phyloP scores from a whole-genome alignment of 1,140 invertebrate genomes.

The Vanessa tameamea region DNA sequence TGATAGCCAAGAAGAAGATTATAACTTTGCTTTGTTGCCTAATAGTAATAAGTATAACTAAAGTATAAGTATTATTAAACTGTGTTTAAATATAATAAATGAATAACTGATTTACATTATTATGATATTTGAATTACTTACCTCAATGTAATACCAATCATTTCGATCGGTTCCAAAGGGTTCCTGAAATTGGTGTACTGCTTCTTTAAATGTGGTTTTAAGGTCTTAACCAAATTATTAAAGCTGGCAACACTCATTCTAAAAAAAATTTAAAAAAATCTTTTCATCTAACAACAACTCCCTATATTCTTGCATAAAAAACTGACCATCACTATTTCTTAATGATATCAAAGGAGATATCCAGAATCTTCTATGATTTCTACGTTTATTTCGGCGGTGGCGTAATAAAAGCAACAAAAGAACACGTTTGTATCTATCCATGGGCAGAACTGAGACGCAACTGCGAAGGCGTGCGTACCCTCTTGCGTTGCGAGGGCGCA shows the following conservation, averaged over 20 bases:
- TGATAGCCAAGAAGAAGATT: not conserved
- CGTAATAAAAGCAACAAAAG: conserved; percentile 42
- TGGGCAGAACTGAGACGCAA: conserved; percentile 31
- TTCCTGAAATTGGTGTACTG: conserved; percentile 47
- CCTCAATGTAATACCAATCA: conserved; percentile 16
- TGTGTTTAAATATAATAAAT: conserved; percentile 5
- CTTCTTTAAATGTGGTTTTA: conserved; percentile 44
- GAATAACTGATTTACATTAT: not conserved
- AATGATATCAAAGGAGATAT: conserved; percentile 48
- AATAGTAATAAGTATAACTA: not conserved
- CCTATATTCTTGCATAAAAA: conserved; percentile 40
- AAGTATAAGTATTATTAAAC: too few species aligned
- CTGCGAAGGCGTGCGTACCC: conserved; percentile 21
- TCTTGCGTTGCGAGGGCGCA: conserved; percentile 15
- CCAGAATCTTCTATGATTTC: conserved; percentile 43
- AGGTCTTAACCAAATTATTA: conserved; percentile 20
- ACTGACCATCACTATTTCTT: conserved; percentile 49
- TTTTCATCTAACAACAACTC: conserved; percentile 43
- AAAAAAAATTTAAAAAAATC: conserved; percentile 38
- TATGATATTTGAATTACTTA: conserved; percentile 1
- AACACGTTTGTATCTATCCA: conserved; percentile 44
- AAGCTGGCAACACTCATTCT: conserved; percentile 38
- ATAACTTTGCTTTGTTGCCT: conserved; percentile 4
- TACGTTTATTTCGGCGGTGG: conserved; percentile 45
- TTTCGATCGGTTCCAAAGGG: conserved; percentile 47